Evolutionary conservation across 1,140 invertebrate genomes (phyloP), one percentile per base, ranked within the genome.

Genomic region (Drosophila triauraria): DNA sequence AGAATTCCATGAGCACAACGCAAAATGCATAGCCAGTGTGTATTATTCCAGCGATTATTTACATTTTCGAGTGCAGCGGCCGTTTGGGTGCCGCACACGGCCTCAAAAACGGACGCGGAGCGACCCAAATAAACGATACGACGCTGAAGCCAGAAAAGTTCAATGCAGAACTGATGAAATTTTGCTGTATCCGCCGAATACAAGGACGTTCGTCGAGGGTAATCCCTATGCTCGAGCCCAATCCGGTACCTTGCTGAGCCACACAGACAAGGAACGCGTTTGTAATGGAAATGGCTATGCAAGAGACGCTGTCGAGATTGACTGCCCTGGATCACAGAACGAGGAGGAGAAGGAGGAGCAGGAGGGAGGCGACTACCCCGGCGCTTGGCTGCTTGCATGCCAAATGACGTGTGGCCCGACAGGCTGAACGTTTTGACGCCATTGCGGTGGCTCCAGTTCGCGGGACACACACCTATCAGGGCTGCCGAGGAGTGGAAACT

Each of bases 381-480:
- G 5, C 25, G 58, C 58, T 32, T 42, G 25, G 35, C 13, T 27
- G 62, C 69, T 51, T 75, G 74, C 68, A 62, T 71, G 50, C 60
- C 70, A 57, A 68, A 65, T 77, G 78, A 72, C 53, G 74, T 77
- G 77, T 62, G 74, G 61, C 77, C 74, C 74, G 74, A 76, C 74
- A 79, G 67, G 47, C 56, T 51, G 60, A 79, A 60, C 50, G 46
- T 50, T 77, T 77, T 77, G 77, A 80, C 77, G 77, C 77, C 74
- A 72, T 65, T 77, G 74, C 76, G 74, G 74, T 61, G 69, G 62
- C 75, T 78, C 62, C 47, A 60, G 57, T 63, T 51, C 1, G 50
- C 50, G 50, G 63, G 67, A 60, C 50, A 64, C 50, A 53, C 51
- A 23, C 51, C 51, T 32, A 76, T 71, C 32, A 35, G 32, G 32